Conservation (phyloP, 2,113 vertebrate genomes). For the Collichthys lucidus region DNA sequence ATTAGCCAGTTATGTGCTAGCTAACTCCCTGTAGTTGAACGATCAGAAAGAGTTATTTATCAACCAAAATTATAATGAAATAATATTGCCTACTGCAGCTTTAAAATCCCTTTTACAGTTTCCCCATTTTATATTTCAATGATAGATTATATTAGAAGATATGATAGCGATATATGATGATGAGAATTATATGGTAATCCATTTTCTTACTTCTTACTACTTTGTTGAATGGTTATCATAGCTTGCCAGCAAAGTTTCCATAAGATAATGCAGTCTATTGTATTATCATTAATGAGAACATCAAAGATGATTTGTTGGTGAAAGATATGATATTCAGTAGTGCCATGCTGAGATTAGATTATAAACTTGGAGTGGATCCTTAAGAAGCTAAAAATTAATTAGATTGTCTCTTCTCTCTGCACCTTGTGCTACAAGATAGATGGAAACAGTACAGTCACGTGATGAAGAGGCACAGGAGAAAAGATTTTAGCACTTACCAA, state of each 20-base stretch:
- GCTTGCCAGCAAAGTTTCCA: not conserved
- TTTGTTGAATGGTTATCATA: not conserved
- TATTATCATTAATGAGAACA: conserved; percentile 8
- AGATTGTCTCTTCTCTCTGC: conserved; percentile 16
- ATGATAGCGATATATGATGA: too few relatives aligned
- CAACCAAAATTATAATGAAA: too few relatives aligned
- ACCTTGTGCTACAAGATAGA: conserved; percentile 22
- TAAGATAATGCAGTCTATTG: not conserved
- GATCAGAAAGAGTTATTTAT: too few relatives aligned
- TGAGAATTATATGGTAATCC: not conserved
- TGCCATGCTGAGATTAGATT: conserved; percentile 18
- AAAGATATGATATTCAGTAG: not conserved
- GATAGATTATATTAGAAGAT: too few relatives aligned
- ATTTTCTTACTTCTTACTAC: not conserved
- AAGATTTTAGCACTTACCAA: conserved; percentile 4
- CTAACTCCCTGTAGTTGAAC: too few relatives aligned
- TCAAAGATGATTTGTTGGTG: conserved; percentile 20
- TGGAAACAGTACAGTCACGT: conserved; percentile 3
- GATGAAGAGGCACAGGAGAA: conserved; percentile 19
- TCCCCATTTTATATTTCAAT: too few relatives aligned
- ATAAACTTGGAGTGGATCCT: conserved; percentile 22
- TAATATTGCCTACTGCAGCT: too few relatives aligned
- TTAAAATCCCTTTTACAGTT: too few relatives aligned
- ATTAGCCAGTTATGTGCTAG: too few relatives aligned
- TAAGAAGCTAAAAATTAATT: conserved; percentile 16